Conservation (phyloP, 2,888 invertebrate species). For the Drosophila recens region DNA sequence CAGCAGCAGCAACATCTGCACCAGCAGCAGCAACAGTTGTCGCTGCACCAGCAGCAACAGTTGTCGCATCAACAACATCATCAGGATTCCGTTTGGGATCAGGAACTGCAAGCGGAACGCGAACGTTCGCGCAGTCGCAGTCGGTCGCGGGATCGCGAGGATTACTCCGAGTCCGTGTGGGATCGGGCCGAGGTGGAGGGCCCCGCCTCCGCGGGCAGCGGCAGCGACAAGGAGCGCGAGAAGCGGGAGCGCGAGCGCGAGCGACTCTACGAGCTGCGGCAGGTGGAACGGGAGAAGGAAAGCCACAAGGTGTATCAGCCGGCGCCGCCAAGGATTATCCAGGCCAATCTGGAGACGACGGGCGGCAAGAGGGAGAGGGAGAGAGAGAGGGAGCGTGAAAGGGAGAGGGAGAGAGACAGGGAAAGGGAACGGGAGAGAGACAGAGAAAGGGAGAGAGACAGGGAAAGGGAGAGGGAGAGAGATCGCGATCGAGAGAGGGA, state of each 20-base stretch:
- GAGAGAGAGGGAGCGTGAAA: conserved; percentile 4
- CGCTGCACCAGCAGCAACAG: conserved; percentile 33
- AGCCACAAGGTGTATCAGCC: conserved; percentile 85
- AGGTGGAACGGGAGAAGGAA: conserved; percentile 85
- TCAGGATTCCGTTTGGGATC: conserved; percentile 70
- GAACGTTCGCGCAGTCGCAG: conserved; percentile 85
- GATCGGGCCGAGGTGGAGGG: conserved; percentile 85
- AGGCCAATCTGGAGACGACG: conserved; percentile 56
- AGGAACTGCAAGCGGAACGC: conserved; percentile 81
- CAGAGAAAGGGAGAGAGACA: conserved; percentile 14
- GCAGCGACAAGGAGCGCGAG: conserved; percentile 85
- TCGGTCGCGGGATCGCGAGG: conserved; percentile 84
- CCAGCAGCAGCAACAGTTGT: conserved; percentile 36
- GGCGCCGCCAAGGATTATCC: conserved; percentile 82
- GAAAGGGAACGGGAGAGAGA: conserved; percentile 12
- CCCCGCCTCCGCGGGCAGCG: conserved; percentile 83
- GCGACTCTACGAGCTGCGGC: conserved; percentile 84
- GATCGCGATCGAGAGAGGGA: conserved; percentile 21
- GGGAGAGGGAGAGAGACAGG: conserved; percentile 10
- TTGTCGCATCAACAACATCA: conserved; percentile 26
- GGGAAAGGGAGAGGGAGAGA: conserved; percentile 1
- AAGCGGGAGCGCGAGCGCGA: conserved; percentile 85
- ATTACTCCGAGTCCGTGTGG: conserved; percentile 85
- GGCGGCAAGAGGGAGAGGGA: conserved; percentile 30
- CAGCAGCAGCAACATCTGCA: conserved; percentile 37